Evolutionary conservation across 2,888 invertebrate species (phyloP).

Genomic region (Eumacrocentrus americanus): DNA sequence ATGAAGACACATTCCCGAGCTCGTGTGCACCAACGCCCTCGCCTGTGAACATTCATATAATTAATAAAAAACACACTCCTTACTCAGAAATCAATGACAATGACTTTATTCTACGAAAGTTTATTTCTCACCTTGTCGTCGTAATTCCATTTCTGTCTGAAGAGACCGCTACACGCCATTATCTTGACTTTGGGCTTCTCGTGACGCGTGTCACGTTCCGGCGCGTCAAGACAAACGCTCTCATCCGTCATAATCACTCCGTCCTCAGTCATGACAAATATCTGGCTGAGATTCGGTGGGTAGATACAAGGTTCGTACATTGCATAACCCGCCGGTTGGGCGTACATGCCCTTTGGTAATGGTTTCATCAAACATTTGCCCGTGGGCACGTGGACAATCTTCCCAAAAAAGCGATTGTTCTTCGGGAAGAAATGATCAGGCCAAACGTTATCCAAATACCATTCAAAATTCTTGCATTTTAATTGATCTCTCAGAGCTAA

Average conservation of each 20-base stretch:
- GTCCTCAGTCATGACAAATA: conserved; percentile 73
- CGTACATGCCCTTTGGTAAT: conserved; percentile 66
- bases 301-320: conserved; percentile 70
- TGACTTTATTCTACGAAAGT: conserved; percentile 6
- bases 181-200: conserved; percentile 72
- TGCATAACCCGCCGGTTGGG: conserved; percentile 76
- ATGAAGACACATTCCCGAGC: conserved; percentile 68
- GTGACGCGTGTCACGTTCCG: conserved; percentile 63
- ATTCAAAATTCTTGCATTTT: conserved; percentile 85
- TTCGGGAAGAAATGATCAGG: conserved; percentile 95
- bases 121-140: conserved; percentile 59
- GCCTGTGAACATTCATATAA: conserved; percentile 52
- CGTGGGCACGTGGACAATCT: conserved; percentile 65
- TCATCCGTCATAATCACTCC: conserved; percentile 86
- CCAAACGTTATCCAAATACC: conserved; percentile 96
- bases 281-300: conserved; percentile 69
- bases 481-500: conserved; percentile 73
- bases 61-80: conserved; percentile 4
- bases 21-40: conserved; percentile 64
- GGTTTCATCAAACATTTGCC: conserved; percentile 72
- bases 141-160: conserved; percentile 75
- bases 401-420: conserved; percentile 86
- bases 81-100: neutral
- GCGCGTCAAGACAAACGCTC: conserved; percentile 81
- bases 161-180: conserved; percentile 73